Base-by-base conservation (phyloP, 2,888 invertebrate genomes). In the Adela reaumurella region DNA sequence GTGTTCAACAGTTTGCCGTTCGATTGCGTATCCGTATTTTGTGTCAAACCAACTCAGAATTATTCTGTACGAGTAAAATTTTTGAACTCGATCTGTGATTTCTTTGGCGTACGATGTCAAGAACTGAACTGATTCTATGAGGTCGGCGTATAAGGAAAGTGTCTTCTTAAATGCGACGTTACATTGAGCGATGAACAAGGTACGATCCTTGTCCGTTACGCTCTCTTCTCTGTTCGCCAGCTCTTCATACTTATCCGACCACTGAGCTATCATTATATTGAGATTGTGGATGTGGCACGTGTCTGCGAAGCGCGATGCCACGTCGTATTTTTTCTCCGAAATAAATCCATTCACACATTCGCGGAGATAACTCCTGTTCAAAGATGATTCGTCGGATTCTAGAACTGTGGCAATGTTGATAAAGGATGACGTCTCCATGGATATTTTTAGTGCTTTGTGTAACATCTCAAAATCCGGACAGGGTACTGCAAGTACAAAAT, bases 101-200 rank as follows among this genome's bases (percentile, higher is more conserved):
- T 78, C 76, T 2, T 77, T 73, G 0, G 82, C 80, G 52, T 82
- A 74, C 48, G 80, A 71, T 1, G 84, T 68, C 42, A 87, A 82
- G 62, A 89, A 90, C 53, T 83, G 66, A 10, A 24, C 24, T 8
- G 35, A 35, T 14, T 17, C 73, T 0, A 86, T 83, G 1, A 87
- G 81, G 17, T 83, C 76, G 47, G 85, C 81, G n/a, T n/a, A n/a
- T n/a, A n/a, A n/a, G n/a, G n/a, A n/a, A n/a, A n/a, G n/a, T n/a
- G n/a, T n/a, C 28, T 78, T 69, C 55, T 77, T 74, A 54, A 89
- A 87, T 46, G 84, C 83, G 46, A 71, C 65, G 52, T 88, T 84
- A 55, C 88, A 88, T 45, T 81, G 70, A 0, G 77, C 72, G 68
- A 87, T 83, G 58, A 84, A 84, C 0, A 70, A 61, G 0, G 73